Conservation (phyloP, 2,797 vertebrate genomes). For the Poecilia picta region DNA sequence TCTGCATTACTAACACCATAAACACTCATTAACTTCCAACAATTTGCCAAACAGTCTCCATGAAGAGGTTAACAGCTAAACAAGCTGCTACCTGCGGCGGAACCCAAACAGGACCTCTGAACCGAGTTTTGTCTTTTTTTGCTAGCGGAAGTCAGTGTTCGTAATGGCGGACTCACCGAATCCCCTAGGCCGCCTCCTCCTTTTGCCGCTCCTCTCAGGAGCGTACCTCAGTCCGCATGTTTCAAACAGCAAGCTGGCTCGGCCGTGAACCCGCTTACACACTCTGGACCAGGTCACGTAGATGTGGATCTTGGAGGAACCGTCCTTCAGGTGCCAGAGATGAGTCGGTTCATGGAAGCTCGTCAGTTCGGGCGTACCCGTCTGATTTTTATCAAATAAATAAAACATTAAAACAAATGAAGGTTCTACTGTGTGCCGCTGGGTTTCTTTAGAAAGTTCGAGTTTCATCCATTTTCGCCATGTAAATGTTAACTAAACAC, state of each 20-base stretch:
- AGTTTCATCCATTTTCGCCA: background rate
- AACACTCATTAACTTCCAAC: background rate
- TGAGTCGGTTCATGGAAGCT: slow-evolving; percentile 23
- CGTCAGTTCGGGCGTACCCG: slow-evolving; percentile 44
- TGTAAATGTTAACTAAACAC: background rate
- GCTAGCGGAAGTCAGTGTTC: background rate
- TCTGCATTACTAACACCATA: too few species aligned
- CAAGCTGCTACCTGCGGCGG: background rate
- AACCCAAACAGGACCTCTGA: background rate
- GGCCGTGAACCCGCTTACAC: slow-evolving; percentile 16
- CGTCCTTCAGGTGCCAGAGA: slow-evolving; percentile 42
- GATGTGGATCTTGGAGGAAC: slow-evolving; percentile 37
- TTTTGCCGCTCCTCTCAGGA: background rate
- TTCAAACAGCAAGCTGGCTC: slow-evolving; percentile 20
- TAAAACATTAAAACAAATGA: background rate
- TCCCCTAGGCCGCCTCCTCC: slow-evolving; percentile 13
- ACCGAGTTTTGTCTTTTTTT: background rate
- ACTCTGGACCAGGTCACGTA: slow-evolving; percentile 58
- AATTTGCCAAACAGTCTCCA: background rate
- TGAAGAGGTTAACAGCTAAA: background rate
- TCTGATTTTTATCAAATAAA: slow-evolving; percentile 10
- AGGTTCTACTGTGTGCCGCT: background rate
- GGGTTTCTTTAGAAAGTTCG: background rate
- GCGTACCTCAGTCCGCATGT: slow-evolving; percentile 21
- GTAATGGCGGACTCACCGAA: slow-evolving; percentile 54